Base-by-base conservation (phyloP, 1,140 invertebrate species). In the Homalodisca vitripennis region DNA sequence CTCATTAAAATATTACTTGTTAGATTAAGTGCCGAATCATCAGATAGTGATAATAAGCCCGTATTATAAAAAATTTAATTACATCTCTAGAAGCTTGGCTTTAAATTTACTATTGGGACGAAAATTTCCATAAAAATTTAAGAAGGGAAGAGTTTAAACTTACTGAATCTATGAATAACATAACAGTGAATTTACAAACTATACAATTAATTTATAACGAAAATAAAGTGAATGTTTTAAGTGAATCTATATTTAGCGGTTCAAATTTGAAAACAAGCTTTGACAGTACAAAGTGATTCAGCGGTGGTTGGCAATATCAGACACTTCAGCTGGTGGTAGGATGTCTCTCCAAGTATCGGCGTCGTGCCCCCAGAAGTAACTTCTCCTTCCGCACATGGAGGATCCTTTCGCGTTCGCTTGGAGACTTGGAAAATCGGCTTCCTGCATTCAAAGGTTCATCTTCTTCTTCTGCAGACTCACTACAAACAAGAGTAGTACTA, bases 371-470 rank as follows among this genome's bases (percentile, higher is more conserved):
- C 29, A 84, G 77, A 29, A 92, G 72, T 78, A 93, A 82, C 30
- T 84, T 83, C 68, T 88, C 86, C 78, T 91, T 92, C 67, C 91
- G 84, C 46, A 84, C 82, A 60, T 84, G 84, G 69, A 93, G 81
- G 76, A 88, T 88, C 62, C 80, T 77, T 77, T 92, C 89, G 68
- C 91, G 82, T 77, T 92, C 90, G 62, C 78, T 75, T 30, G 90
- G 83, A 30, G 84, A 86, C 74, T 87, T 87, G 26, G 87, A 91
- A 80, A 93, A 89, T 72, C 88, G 80, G 70, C 85, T 83, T 17
- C 86, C 85, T 41, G 83, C 72, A 65, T 77, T 80, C 3, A 79
- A 76, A 24, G 79, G 75, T 69, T 85, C 80, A 68, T 82, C 79
- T 51, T 64, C 69, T 63, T 53, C 67, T 13, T 68, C 67, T 26